Base-by-base conservation (phyloP, 1,140 invertebrate species). In the Drosophila sproati region DNA sequence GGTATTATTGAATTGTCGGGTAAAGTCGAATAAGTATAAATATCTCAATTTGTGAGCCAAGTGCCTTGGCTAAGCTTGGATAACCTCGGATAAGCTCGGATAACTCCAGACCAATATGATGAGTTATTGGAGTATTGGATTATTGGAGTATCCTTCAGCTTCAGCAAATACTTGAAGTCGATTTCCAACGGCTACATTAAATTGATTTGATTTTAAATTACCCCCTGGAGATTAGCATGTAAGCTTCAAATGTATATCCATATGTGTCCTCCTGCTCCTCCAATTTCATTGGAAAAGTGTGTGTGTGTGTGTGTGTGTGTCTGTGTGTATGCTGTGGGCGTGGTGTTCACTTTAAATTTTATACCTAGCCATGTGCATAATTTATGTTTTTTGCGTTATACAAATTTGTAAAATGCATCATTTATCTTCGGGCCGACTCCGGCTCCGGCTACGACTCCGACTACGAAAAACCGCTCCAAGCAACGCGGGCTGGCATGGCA, bases 381-480 rank as follows among this genome's bases (percentile, higher is more conserved):
- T 82, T 82, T 88, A 88, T 88, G 82, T 77, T 82, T 81, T 82
- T 82, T 70, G 66, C 72, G 68, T 87, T 88, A 82, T 88, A 87
- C 79, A 87, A 83, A 85, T 82, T 82, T 82, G 77, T 82, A 82
- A 82, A 87, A 88, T 82, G 77, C 83, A 82, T 82, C 83, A 88
- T 87, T 87, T 87, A 87, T 87, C 79, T 87, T 87, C 61, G 35
- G 66, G 55, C 62, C 43, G 67, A 72, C 68, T 56, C 31, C 67
- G 81, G 51, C 63, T 35, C 61, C 29, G 50, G 47, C 67, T 39
- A 7, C 50, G 50, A 43, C 50, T 3, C 7, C 51, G 50, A 54
- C 35, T 43, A 20, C 45, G 31, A 28, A 51, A 57, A 59, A 45
- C 52, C 54, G 52, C 73, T 52, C 73, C 52, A 43, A 35, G 45